Percentiles rank a stretch among this genome's conserved stretches.
These are phyloP conservation scores for Paraplagusia blochii DNA, from an alignment of 2,113 vertebrate species.

Conservation along the genomic window DNA sequence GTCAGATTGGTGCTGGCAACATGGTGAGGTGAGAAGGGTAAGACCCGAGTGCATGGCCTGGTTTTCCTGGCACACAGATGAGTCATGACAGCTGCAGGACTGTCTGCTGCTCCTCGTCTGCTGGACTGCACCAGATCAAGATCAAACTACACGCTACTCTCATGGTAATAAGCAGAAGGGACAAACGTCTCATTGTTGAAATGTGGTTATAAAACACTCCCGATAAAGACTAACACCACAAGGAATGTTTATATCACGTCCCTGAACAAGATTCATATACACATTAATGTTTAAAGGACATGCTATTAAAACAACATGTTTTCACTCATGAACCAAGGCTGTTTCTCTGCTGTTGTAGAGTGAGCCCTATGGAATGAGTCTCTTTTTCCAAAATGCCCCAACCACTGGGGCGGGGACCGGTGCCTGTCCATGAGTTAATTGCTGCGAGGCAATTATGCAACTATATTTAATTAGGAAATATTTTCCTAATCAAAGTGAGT, in stretches of 20 bases:
- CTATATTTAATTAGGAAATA: no score
- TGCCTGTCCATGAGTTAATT: no score
- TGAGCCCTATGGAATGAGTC: no score
- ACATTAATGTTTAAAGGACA: no score
- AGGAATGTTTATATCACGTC: constrained; percentile 10
- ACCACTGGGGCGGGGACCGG: no score
- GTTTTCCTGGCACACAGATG: constrained; percentile 59
- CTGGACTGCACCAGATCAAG: constrained; percentile 37
- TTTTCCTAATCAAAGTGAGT: no score
- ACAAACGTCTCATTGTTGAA: constrained; percentile 58
- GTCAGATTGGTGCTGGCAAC: constrained; percentile 55
- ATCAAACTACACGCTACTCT: constrained; percentile 45
- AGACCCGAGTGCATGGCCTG: constrained; percentile 56
- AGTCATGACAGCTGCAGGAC: constrained; percentile 72
- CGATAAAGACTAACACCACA: constrained; percentile 35
- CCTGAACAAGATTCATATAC: no score
- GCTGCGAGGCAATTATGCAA: no score
- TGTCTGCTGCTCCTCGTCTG: constrained; percentile 55
- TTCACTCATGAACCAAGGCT: no score
- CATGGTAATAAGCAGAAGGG: constrained; percentile 51
- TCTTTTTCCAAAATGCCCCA: no score
- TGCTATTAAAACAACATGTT: no score
- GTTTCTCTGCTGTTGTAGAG: no score
- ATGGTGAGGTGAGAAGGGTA: constrained; percentile 43
- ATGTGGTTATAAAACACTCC: constrained; percentile 63